Conservation (phyloP, 1,140 invertebrate species). For the Cotesia vestalis region DNA sequence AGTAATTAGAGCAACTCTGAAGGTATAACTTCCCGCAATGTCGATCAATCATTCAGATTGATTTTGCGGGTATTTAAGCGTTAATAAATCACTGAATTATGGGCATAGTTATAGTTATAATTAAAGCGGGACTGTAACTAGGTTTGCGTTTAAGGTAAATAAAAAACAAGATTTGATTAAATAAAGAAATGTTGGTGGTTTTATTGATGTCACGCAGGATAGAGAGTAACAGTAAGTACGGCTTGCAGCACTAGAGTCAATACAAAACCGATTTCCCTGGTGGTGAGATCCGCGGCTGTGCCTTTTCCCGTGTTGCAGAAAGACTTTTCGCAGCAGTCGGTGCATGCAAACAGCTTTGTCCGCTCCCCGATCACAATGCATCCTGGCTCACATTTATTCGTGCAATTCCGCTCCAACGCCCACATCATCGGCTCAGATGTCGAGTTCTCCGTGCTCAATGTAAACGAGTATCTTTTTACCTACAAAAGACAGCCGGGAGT, state of each 20-base stretch:
- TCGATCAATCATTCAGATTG: conserved; percentile 12
- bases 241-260: conserved; percentile 56
- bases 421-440: conserved; percentile 79
- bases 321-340: conserved; percentile 80
- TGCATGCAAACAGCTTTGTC: conserved; percentile 85
- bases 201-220: conserved; percentile 55
- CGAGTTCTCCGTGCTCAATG: conserved; percentile 81
- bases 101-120: not conserved
- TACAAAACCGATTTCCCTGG: conserved; percentile 55
- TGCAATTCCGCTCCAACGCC: conserved; percentile 83
- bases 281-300: conserved; percentile 52
- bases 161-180: not conserved
- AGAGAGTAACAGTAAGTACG: conserved; percentile 56
- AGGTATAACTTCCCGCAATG: too few relatives aligned
- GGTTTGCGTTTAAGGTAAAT: too few relatives aligned
- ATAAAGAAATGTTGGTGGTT: conserved; percentile 4
- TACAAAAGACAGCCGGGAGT: conserved; percentile 49
- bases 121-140: too few relatives aligned
- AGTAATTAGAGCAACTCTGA: too few relatives aligned
- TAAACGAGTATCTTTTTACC: conserved; percentile 85
- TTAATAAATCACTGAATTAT: not conserved
- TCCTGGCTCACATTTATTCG: conserved; percentile 81
- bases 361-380: conserved; percentile 87
- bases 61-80: not conserved
- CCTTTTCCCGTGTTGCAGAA: conserved; percentile 79